Evolutionary conservation across 2,888 invertebrate species (phyloP).

Genomic region (Spialia ferax): DNA sequence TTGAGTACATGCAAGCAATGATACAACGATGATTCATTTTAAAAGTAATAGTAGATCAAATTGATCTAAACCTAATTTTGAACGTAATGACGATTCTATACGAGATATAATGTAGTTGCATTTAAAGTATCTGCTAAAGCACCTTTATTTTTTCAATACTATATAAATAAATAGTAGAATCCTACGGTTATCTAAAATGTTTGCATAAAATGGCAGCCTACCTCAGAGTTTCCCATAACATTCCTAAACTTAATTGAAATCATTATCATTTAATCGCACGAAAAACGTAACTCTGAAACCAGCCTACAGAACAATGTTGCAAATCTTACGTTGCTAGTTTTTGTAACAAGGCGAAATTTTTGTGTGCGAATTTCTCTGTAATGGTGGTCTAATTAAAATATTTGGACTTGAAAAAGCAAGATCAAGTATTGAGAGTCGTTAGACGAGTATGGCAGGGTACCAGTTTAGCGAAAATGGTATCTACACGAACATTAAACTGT

Average conservation of each 20-base stretch:
- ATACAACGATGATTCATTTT: too few species aligned
- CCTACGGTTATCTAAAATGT: too few species aligned
- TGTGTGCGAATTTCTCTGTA: conserved; percentile 39
- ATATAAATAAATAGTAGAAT: too few species aligned
- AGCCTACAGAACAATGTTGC: conserved; percentile 23
- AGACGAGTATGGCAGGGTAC: conserved; percentile 29
- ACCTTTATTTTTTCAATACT: too few species aligned
- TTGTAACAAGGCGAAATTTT: conserved; percentile 30
- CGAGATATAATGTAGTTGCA: too few species aligned
- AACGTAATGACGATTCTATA: too few species aligned
- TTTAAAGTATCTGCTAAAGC: too few species aligned
- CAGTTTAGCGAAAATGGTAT: conserved; percentile 15
- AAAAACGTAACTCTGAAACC: conserved; percentile 4
- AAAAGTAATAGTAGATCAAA: too few species aligned
- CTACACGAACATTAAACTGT: conserved; percentile 17
- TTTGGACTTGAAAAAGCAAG: conserved; percentile 31
- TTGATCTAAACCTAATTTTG: too few species aligned
- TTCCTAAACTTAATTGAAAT: background rate
- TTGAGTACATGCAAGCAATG: too few species aligned
- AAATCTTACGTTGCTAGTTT: conserved; percentile 36
- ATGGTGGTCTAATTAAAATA: conserved; percentile 41
- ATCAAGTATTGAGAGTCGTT: conserved; percentile 33
- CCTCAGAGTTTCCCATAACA: background rate
- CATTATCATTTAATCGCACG: background rate
- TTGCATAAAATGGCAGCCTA: too few species aligned